Evolutionary conservation across 2,888 invertebrate species (phyloP), one percentile per base, ranked within the genome.

Genomic region (Halictus quadricinctus): DNA sequence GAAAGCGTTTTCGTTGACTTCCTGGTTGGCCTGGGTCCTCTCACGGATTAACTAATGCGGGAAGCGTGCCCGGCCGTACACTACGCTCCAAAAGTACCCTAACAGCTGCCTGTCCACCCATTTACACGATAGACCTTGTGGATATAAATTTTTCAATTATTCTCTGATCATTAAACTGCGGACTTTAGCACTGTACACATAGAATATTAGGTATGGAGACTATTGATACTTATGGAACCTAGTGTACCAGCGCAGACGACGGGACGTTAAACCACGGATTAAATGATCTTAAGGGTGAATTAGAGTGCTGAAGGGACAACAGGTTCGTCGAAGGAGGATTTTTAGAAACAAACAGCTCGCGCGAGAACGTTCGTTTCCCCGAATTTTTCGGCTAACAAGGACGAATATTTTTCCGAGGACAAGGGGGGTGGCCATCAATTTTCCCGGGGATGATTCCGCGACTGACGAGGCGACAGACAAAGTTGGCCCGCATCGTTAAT

Each of bases 1-100:
- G 54, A 54, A 21, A 54, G 21, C 54, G 72, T 76, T 78, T 78
- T 74, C 60, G 43, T 70, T 48, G 66, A 74, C 81, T 80, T 82
- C 82, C 46, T 46, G 18, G 64, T 29, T 50, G 25, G n/a, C 21
- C 69, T 46, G 82, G 66, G 29, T 72, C 25, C 29, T 48, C 36
- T 29, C 13, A 41, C 46, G 58, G 74, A 79, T 79, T 72, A 84
- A 78, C 64, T 72, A 82, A 73, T 25, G 48, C 12, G 8, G 41
- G n/a, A 41, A 54, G 73, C 15, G 46, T 13, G 25, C 54, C 48
- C 10, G 46, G 50, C 8, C 21, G 66, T 66, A 66, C 36, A 64
- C 25, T 25, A 29, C 25, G 13, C 2, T 29, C 60, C 25, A 64
- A 64, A 64, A 64, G 60, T 64, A 7, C 25, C 13, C 60, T 7